Base-by-base conservation (phyloP, 2,113 vertebrate species). In the Chlamydotis undulata region DNA sequence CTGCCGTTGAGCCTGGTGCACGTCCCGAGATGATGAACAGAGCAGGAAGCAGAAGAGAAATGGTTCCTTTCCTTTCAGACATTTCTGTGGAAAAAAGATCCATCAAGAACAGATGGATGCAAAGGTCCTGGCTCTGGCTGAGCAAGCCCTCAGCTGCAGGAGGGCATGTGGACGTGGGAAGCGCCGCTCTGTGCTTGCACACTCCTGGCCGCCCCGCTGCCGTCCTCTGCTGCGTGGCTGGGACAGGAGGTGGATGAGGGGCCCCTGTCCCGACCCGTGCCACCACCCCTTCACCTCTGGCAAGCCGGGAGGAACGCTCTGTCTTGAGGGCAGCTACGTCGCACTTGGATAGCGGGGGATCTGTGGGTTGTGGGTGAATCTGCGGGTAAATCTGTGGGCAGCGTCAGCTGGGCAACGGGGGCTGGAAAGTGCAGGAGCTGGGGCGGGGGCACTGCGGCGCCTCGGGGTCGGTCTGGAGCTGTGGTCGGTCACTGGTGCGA, bases 91-190 rank as follows among this genome's bases (percentile, higher is more conserved):
- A 60, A 82, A 76, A 81, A 70, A 90, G 56, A 77, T 76, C 87
- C 37, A 65, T 65, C 55, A 80, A n/a, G 29, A 26, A 24, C 1
- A 53, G 45, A 18, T 7, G 63, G 69, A 45, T 52, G 75, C 5
- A 8, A 33, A 43, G 19, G 56, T 86, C 57, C 24, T 18, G 35
- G 8, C 69, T 47, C 26, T 8, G 68, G 24, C 33, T 35, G 3
- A 53, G 45, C 1, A 6, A 37, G 16, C 49, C 63, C 14, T 1
- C 4, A 12, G 57, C 56, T 0, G 1, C 4, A 1, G 37, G 15
- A 31, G 65, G 57, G 52, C 59, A 25, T 1, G 7, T 1, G 1
- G 29, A 10, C 0, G 3, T 21, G 41, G 47, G 55, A 49, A 43
- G 35, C 4, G 8, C 43, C 23, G 55, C 41, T 35, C 41, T 11